phyloP scores from a whole-genome alignment of 2,888 invertebrate genomes.

The Penaeus monodon region DNA sequence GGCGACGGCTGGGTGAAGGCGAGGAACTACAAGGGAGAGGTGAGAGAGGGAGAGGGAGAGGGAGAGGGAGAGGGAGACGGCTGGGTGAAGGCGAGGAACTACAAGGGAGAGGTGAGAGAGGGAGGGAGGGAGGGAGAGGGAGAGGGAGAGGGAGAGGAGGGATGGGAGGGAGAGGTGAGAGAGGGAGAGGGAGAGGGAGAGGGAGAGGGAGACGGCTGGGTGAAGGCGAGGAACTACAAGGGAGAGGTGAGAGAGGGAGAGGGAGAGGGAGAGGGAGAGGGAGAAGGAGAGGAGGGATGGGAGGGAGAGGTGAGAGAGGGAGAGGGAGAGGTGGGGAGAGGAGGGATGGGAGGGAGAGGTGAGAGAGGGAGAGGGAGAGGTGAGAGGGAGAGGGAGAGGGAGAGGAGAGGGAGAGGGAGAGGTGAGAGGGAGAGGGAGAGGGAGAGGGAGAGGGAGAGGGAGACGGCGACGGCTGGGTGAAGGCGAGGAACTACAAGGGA shows the following conservation, averaged over 20 bases:
- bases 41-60: too few species aligned
- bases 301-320: too few species aligned
- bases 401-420: too few species aligned
- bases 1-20: constrained; percentile 95
- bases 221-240: too few species aligned
- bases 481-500: constrained; percentile 91
- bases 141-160: not conserved
- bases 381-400: constrained; percentile 7
- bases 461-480: constrained; percentile 93
- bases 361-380: constrained; percentile 18
- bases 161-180: constrained; percentile 1
- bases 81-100: too few species aligned
- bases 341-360: not conserved
- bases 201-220: too few species aligned
- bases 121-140: constrained; percentile 19
- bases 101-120: constrained; percentile 13
- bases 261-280: constrained; percentile 94
- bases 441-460: constrained; percentile 86
- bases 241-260: constrained; percentile 96
- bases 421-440: too few species aligned
- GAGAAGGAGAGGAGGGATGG: too few species aligned
- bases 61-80: too few species aligned
- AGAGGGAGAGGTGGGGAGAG: too few species aligned
- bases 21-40: constrained; percentile 90
- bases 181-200: too few species aligned